Conservation (phyloP, 2,113 vertebrate species). For the Sander lucioperca region DNA sequence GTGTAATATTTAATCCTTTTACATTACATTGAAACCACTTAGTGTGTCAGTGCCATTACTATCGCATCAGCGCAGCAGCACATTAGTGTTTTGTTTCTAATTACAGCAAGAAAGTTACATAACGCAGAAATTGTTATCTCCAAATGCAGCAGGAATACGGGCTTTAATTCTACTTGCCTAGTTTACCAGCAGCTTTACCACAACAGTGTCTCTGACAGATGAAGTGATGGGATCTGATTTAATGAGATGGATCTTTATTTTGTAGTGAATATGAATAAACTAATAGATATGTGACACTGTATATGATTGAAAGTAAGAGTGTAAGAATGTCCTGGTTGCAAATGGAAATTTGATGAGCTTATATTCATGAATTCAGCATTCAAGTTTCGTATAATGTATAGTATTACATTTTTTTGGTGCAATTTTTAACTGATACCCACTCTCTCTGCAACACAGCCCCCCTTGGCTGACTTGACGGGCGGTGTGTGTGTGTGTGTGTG, state of each 20-base stretch:
- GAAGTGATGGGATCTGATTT: background rate
- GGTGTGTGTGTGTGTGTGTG: background rate
- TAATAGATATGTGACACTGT: background rate
- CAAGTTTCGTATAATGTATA: conserved; percentile 10
- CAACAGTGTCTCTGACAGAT: background rate
- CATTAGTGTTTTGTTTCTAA: conserved; percentile 2
- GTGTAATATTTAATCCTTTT: conserved; percentile 4
- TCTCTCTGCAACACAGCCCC: conserved; percentile 5
- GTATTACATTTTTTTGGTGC: conserved; percentile 7
- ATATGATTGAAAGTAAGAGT: background rate
- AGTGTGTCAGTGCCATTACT: background rate
- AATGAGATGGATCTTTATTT: background rate
- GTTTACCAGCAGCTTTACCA: background rate
- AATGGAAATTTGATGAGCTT: conserved; percentile 32
- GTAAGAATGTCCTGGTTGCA: background rate
- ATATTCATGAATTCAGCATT: conserved; percentile 23
- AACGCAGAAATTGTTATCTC: background rate
- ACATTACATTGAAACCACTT: background rate
- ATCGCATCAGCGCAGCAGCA: background rate
- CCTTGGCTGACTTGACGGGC: background rate
- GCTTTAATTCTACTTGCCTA: background rate
- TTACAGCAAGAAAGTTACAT: background rate
- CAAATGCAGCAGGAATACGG: background rate
- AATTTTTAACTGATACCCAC: conserved; percentile 44
- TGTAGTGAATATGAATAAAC: background rate